These are phyloP conservation scores for Holcopasites calliopsidis DNA, from an alignment of 1,140 invertebrate species.

Conservation along the genomic window DNA sequence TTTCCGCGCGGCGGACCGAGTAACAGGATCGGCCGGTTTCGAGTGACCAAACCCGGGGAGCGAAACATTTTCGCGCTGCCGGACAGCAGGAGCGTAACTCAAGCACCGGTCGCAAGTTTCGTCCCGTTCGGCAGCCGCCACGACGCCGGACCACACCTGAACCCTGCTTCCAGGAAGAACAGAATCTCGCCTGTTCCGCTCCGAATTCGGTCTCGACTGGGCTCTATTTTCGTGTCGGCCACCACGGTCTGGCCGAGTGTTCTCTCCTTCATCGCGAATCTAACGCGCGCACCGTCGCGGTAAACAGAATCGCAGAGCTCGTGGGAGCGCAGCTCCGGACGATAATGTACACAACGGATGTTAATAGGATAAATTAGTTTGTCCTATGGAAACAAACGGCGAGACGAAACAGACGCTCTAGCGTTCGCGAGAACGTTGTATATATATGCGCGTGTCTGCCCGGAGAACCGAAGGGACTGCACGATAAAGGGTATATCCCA, in stretches of 20 bases:
- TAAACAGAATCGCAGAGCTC: slow-evolving; percentile 44
- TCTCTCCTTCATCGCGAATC: slow-evolving; percentile 27
- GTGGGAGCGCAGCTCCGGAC: no score
- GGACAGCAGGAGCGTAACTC: slow-evolving; percentile 72
- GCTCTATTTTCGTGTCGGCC: not conserved
- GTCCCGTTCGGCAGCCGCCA: not conserved
- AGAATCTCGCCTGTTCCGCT: no score
- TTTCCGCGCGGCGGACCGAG: slow-evolving; percentile 59
- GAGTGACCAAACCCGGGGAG: slow-evolving; percentile 72
- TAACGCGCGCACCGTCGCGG: slow-evolving; percentile 9
- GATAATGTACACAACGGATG: slow-evolving; percentile 51
- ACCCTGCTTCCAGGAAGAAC: not conserved
- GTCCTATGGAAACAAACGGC: slow-evolving; percentile 49
- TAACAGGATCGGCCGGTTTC: slow-evolving; percentile 76
- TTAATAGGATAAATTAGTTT: slow-evolving; percentile 64
- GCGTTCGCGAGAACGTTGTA: not conserved
- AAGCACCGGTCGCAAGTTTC: slow-evolving; percentile 64
- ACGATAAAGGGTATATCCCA: slow-evolving; percentile 40
- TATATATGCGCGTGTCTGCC: not conserved
- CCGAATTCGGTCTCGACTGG: no score
- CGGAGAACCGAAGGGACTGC: not conserved
- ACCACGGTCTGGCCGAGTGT: not conserved
- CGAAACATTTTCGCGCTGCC: slow-evolving; percentile 79
- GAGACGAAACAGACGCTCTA: slow-evolving; percentile 53
- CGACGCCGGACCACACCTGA: not conserved